Evolutionary conservation across 2,888 invertebrate species (phyloP).

Genomic region (Tridacna gigas): DNA sequence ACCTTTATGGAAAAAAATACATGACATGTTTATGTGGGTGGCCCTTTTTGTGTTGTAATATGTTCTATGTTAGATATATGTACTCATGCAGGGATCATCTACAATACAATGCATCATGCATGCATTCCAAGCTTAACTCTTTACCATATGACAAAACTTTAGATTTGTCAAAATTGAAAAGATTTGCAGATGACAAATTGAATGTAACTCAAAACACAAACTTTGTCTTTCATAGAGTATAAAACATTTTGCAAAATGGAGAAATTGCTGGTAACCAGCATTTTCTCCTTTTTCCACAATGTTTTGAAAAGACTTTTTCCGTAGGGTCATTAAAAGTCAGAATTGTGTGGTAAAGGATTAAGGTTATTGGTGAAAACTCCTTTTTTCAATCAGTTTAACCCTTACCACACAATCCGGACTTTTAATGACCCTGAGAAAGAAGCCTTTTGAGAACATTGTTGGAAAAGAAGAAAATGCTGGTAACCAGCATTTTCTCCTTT

Average conservation of each 20-base stretch:
- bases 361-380: too few relatives aligned
- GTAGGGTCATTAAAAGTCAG: not conserved
- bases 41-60: not conserved
- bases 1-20: not conserved
- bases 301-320: not conserved
- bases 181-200: too few relatives aligned
- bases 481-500: too few relatives aligned
- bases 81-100: not conserved
- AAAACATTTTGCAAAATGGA: not conserved
- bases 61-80: not conserved
- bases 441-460: too few relatives aligned
- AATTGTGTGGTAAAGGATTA: not conserved
- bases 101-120: not conserved
- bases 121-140: not conserved
- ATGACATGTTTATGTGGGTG: not conserved
- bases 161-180: too few relatives aligned
- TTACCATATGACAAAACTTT: not conserved
- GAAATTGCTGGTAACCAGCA: constrained; percentile 1
- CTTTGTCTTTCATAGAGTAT: not conserved
- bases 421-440: too few relatives aligned
- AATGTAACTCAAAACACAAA: too few relatives aligned
- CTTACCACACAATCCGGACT: too few relatives aligned
- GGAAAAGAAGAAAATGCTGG: too few relatives aligned
- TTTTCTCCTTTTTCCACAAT: constrained; percentile 3
- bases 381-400: too few relatives aligned